These are phyloP conservation scores for Thera britannica DNA, from an alignment of 2,888 invertebrate species.

Conservation along the genomic window DNA sequence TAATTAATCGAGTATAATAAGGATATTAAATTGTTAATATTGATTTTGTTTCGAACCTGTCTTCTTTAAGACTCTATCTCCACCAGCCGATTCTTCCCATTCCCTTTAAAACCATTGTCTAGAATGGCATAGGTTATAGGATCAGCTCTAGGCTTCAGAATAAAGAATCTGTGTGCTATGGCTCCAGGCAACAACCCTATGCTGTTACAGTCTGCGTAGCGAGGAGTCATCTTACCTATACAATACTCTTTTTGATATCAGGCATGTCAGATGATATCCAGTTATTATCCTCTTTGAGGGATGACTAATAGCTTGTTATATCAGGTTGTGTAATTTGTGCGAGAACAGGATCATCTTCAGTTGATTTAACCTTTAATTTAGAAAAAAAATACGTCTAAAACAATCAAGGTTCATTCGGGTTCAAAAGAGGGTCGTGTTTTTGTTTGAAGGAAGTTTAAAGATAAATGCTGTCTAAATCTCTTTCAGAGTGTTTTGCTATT, in stretches of 20 bases:
- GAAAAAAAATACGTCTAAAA: neutral
- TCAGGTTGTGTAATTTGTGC: constrained; percentile 18
- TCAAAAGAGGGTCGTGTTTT: neutral
- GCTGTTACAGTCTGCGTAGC: constrained; percentile 7
- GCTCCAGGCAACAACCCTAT: constrained; percentile 13
- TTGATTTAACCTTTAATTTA: neutral
- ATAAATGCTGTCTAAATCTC: constrained; percentile 1
- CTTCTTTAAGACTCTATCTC: neutral
- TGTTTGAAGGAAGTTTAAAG: constrained; percentile 2
- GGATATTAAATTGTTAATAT: neutral
- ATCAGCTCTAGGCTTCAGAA: no score
- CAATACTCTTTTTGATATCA: constrained; percentile 33
- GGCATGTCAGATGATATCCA: constrained; percentile 33
- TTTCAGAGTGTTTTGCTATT: constrained; percentile 1
- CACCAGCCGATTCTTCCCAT: neutral
- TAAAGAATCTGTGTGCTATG: no score
- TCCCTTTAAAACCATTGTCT: neutral
- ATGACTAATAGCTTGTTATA: constrained; percentile 29
- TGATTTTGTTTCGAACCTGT: neutral
- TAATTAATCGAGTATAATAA: no score
- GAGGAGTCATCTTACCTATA: constrained; percentile 11
- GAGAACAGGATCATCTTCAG: constrained; percentile 3
- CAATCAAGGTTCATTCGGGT: neutral
- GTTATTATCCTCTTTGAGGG: constrained; percentile 33
- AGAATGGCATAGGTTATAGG: no score